Conservation (phyloP, 2,888 invertebrate genomes). For the Sympetrum striolatum region DNA sequence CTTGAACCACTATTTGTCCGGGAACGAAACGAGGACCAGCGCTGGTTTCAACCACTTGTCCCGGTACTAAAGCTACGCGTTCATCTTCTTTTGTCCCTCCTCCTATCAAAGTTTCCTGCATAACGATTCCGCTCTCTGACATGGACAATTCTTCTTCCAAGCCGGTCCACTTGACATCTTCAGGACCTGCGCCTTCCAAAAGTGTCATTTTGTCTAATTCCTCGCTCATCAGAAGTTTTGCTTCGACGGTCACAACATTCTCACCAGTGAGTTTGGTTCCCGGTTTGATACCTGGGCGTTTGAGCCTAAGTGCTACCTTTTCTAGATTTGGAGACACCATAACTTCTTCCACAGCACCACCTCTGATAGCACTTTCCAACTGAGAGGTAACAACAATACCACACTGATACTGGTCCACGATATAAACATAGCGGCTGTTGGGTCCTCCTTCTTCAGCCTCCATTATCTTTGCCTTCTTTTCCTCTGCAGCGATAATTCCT, state of each 20-base stretch:
- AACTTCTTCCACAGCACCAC: conserved; percentile 78
- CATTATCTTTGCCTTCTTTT: conserved; percentile 44
- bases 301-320: conserved; percentile 71
- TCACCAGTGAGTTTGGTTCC: conserved; percentile 5
- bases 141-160: conserved; percentile 79
- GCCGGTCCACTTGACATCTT: conserved; percentile 72
- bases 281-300: conserved; percentile 18
- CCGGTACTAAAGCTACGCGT: conserved; percentile 68
- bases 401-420: conserved; percentile 75
- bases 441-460: conserved; percentile 27
- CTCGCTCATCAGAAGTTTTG: conserved; percentile 73
- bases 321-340: conserved; percentile 79
- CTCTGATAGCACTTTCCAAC: conserved; percentile 77
- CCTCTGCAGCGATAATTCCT: conserved; percentile 48
- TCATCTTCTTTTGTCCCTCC: conserved; percentile 67
- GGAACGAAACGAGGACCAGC: conserved; percentile 71
- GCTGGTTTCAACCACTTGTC: conserved; percentile 76
- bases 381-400: conserved; percentile 76
- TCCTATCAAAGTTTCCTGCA: conserved; percentile 78
- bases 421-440: conserved; percentile 73
- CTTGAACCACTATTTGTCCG: conserved; percentile 58
- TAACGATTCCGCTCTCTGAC: conserved; percentile 77
- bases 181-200: conserved; percentile 70
- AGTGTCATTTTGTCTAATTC: conserved; percentile 79
- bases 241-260: conserved; percentile 62